These are phyloP conservation scores for Poeciliopsis infans DNA, from an alignment of 2,797 vertebrate genomes.

Conservation along the genomic window DNA sequence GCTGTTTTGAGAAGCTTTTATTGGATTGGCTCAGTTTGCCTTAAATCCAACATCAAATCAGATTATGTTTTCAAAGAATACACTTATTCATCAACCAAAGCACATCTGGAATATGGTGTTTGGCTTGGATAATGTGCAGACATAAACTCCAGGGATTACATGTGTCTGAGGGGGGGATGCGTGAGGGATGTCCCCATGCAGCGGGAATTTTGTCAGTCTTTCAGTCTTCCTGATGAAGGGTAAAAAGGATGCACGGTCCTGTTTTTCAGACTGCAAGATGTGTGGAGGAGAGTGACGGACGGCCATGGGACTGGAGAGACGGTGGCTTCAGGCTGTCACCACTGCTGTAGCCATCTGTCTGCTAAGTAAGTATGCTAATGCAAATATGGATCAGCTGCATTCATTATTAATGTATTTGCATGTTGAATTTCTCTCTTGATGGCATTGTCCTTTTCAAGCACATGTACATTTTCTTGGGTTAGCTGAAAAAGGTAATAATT, in stretches of 20 bases:
- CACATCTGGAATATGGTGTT: constrained; percentile 58
- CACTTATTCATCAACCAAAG: constrained; percentile 54
- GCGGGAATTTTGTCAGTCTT: constrained; percentile 21
- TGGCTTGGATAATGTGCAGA: constrained; percentile 58
- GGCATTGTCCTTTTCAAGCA: not conserved
- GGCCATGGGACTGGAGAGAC: constrained; percentile 84
- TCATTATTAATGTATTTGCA: constrained; percentile 16
- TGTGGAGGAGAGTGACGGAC: constrained; percentile 79
- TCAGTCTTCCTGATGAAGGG: constrained; percentile 22
- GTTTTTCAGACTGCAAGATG: constrained; percentile 77
- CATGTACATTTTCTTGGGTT: not conserved
- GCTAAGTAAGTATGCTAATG: constrained; percentile 77
- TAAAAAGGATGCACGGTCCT: constrained; percentile 53
- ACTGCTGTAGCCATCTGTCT: constrained; percentile 76
- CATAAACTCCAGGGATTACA: constrained; percentile 64
- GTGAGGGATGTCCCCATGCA: constrained; percentile 33
- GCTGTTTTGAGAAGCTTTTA: constrained; percentile 32
- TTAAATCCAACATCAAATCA: constrained; percentile 58
- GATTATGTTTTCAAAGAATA: constrained; percentile 65
- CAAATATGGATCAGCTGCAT: constrained; percentile 42
- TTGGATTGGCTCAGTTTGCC: constrained; percentile 50
- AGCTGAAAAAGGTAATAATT: not conserved
- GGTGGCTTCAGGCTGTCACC: constrained; percentile 79
- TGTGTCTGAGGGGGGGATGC: constrained; percentile 39
- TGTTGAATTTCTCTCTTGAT: not conserved